Evolutionary conservation across 2,888 invertebrate genomes (phyloP).

Genomic region (Yponomeuta plumbellus): DNA sequence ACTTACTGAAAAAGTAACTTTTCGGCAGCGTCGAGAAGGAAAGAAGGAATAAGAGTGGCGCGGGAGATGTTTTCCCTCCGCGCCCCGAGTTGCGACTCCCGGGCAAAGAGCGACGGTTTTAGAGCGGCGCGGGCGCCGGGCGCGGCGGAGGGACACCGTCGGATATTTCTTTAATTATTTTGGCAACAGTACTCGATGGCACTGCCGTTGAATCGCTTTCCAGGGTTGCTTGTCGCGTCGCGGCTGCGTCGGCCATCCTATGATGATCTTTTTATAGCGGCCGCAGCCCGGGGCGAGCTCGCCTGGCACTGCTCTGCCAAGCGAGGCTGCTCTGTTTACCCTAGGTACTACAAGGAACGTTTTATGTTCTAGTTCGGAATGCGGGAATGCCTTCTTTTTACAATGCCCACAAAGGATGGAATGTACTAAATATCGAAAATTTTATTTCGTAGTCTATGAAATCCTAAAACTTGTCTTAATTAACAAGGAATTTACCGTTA

Average conservation of each 20-base stretch:
- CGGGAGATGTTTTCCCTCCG: constrained; percentile 77
- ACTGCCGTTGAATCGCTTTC: constrained; percentile 70
- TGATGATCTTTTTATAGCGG: constrained; percentile 76
- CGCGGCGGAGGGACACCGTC: constrained; percentile 78
- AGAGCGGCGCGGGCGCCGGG: constrained; percentile 79
- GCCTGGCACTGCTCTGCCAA: constrained; percentile 46
- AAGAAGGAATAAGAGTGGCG: constrained; percentile 76
- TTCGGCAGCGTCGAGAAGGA: constrained; percentile 76
- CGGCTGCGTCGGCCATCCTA: constrained; percentile 62
- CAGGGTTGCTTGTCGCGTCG: constrained; percentile 71
- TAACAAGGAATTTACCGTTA: too few species aligned
- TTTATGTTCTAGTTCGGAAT: background rate
- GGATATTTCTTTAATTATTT: constrained; percentile 87
- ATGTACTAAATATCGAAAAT: too few species aligned
- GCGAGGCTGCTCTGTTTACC: constrained; percentile 26
- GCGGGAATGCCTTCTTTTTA: background rate
- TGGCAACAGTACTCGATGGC: constrained; percentile 81
- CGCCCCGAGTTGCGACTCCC: constrained; percentile 76
- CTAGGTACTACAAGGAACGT: constrained; percentile 18
- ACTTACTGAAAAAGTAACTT: constrained; percentile 69
- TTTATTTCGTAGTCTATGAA: too few species aligned
- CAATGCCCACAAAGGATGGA: too few species aligned
- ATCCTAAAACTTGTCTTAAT: too few species aligned
- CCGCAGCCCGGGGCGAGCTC: constrained; percentile 64
- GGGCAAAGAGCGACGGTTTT: constrained; percentile 77